phyloP scores from a whole-genome alignment of 2,797 vertebrate genomes.

The Bradypodion ventrale region DNA sequence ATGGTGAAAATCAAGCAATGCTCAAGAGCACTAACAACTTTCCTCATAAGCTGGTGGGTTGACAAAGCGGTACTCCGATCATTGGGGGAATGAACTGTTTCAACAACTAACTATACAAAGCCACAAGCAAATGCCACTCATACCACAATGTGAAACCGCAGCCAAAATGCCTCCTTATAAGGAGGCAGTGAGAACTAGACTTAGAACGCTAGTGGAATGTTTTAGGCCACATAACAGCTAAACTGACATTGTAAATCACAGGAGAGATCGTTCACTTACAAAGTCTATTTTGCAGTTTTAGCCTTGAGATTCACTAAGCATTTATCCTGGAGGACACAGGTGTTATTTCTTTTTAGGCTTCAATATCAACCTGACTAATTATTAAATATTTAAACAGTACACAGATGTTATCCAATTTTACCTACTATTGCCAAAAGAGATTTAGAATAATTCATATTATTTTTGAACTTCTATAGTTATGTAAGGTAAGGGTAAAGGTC shows the following conservation, averaged over 20 bases:
- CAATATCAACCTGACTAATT: constrained; percentile 24
- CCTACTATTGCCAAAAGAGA: constrained; percentile 14
- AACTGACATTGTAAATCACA: constrained; percentile 9
- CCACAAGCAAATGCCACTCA: constrained; percentile 25
- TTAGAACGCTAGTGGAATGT: not conserved
- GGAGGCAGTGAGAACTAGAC: not conserved
- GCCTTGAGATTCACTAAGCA: not conserved
- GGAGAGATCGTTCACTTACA: not conserved
- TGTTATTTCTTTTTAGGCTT: constrained; percentile 21
- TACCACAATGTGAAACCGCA: constrained; percentile 16
- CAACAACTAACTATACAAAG: not conserved
- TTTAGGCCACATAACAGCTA: not conserved
- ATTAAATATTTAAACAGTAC: constrained; percentile 40
- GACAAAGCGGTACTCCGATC: not conserved
- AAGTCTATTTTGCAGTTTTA: not conserved
- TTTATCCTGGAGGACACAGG: constrained; percentile 1
- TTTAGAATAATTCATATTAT: constrained; percentile 37
- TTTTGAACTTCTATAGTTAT: constrained; percentile 35
- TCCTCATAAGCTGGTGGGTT: not conserved
- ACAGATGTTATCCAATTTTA: constrained; percentile 43
- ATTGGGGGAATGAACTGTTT: constrained; percentile 4
- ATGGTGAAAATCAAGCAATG: too few relatives aligned
- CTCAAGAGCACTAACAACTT: not conserved
- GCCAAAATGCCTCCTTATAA: constrained; percentile 1
- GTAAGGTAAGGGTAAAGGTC: too few relatives aligned